A percentile compares a stretch with the other conserved stretches of the same genome.
Conservation (phyloP, 2,113 vertebrate genomes). For the Pogona vitticeps region DNA sequence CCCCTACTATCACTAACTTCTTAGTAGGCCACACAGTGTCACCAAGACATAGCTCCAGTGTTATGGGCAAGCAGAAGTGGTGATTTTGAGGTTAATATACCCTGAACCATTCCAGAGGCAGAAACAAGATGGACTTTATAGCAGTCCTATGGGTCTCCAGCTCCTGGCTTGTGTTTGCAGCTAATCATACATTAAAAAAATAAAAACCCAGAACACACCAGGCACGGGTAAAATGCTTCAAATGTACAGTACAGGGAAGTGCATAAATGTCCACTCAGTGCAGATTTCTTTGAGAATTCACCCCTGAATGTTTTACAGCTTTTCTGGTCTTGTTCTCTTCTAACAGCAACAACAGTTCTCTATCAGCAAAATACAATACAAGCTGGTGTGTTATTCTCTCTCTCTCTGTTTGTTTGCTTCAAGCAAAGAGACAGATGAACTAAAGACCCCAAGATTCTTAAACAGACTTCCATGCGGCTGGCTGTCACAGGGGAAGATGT, state of each 20-base stretch:
- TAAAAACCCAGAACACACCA: neutral
- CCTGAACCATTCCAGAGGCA: neutral
- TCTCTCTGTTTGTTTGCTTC: neutral
- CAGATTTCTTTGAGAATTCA: too few relatives aligned
- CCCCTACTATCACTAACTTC: neutral
- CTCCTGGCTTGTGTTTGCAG: neutral
- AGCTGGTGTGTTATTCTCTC: neutral
- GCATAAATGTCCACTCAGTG: too few relatives aligned
- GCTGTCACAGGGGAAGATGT: neutral
- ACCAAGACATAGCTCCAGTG: neutral
- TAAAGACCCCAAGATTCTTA: too few relatives aligned
- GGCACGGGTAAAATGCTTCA: neutral
- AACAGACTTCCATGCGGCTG: neutral
- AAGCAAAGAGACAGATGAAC: neutral
- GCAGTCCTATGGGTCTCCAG: neutral
- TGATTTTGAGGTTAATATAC: neutral
- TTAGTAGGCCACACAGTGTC: neutral
- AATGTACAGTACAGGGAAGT: too few relatives aligned
- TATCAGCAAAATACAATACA: neutral
- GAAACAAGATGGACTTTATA: neutral
- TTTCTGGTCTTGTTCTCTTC: neutral
- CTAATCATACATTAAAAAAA: neutral
- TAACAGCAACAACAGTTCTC: neutral
- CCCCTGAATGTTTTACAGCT: neutral
- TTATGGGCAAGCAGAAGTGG: neutral